phyloP scores from a whole-genome alignment of 53 echinoderm and acorn worm genomes.

The Holothuria scabra region DNA sequence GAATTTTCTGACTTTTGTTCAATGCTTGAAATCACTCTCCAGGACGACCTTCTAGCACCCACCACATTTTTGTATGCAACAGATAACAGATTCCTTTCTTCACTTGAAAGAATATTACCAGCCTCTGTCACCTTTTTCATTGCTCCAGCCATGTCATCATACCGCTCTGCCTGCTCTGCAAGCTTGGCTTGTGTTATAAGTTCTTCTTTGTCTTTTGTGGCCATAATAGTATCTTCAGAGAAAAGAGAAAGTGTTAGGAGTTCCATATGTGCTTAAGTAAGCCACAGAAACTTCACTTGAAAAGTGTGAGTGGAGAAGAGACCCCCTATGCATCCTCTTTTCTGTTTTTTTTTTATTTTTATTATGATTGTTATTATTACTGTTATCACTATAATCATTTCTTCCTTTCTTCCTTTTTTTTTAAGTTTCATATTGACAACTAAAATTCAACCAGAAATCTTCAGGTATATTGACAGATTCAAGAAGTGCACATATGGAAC shows the following conservation, averaged over 20 bases:
- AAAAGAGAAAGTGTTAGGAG: constrained; percentile 51
- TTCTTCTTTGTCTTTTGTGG: constrained; percentile 28
- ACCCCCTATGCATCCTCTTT: constrained; percentile 16
- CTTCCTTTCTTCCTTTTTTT: no score
- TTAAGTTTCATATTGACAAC: neutral
- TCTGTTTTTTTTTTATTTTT: no score
- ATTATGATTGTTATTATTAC: no score
- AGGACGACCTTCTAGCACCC: constrained; percentile 96
- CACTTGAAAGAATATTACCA: constrained; percentile 62
- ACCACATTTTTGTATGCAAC: constrained; percentile 99
- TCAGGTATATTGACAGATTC: neutral
- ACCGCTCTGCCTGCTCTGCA: constrained; percentile 99
- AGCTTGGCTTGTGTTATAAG: constrained; percentile 80
- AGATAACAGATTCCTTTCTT: constrained; percentile 96
- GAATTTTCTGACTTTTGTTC: constrained; percentile 70
- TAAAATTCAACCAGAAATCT: neutral
- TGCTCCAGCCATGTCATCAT: constrained; percentile 95
- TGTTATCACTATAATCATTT: no score
- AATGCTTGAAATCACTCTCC: constrained; percentile 98
- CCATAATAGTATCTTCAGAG: constrained; percentile 38
- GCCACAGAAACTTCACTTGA: constrained; percentile 10
- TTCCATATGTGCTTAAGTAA: constrained; percentile 45
- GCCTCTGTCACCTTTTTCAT: constrained; percentile 87
- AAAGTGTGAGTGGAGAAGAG: constrained; percentile 44
- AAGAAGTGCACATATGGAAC: constrained; percentile 46